Conservation (phyloP, 1,140 invertebrate genomes). For the Microplitis demolitor region DNA sequence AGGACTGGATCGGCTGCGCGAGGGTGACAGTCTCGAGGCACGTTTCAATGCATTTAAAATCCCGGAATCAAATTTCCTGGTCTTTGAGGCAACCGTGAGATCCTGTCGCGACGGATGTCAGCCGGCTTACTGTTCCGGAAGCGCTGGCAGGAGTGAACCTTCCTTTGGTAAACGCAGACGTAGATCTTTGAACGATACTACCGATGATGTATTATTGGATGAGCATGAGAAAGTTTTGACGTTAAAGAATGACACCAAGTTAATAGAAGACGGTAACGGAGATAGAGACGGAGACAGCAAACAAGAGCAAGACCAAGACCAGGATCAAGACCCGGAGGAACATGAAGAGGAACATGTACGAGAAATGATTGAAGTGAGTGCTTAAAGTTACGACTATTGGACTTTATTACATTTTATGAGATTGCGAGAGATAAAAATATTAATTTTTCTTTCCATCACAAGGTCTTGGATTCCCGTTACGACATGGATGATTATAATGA, state of each 20-base stretch:
- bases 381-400: background rate
- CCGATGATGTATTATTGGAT: conserved; percentile 29
- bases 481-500: conserved; percentile 69
- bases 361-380: conserved; percentile 81
- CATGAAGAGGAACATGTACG: conserved; percentile 71
- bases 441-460: conserved; percentile 6
- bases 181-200: conserved; percentile 65
- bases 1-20: conserved; percentile 82
- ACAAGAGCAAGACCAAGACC: background rate
- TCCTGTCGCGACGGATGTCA: conserved; percentile 89
- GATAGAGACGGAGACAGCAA: no score
- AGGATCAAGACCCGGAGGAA: conserved; percentile 34
- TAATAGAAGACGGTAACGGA: conserved; percentile 14
- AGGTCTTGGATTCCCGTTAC: conserved; percentile 74
- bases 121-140: conserved; percentile 80
- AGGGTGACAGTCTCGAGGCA: conserved; percentile 85
- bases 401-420: background rate
- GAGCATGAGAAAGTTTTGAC: background rate
- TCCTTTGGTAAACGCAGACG: conserved; percentile 76
- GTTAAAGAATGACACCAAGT: conserved; percentile 48
- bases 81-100: conserved; percentile 90
- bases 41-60: conserved; percentile 95
- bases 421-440: background rate
- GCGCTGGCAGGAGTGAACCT: conserved; percentile 76
- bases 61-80: conserved; percentile 90